phyloP scores from a whole-genome alignment of 2,888 invertebrate species.

The Phasia obesa region DNA sequence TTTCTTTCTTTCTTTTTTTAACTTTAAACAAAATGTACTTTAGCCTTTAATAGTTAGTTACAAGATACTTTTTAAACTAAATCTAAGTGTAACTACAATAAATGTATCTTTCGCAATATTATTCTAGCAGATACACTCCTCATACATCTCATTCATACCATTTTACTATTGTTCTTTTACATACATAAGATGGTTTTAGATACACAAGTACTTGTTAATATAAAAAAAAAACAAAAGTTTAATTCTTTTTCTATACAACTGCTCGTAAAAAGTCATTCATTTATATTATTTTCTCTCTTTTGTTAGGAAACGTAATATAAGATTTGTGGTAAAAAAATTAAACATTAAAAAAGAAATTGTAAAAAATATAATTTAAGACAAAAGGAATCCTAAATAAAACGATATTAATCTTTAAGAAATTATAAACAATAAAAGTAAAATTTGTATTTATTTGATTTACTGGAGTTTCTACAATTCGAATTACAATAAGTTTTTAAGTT shows the following conservation, averaged over 20 bases:
- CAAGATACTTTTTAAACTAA: constrained; percentile 20
- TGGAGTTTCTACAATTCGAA: no score
- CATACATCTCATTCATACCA: constrained; percentile 4
- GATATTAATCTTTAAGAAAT: constrained; percentile 59
- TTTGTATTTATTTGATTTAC: background rate
- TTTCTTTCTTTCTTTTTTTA: constrained; percentile 10
- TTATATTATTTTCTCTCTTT: constrained; percentile 44
- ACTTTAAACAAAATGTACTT: constrained; percentile 15
- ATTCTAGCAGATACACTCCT: constrained; percentile 1
- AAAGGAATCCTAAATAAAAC: constrained; percentile 61
- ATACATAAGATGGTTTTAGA: background rate
- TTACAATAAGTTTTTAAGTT: no score
- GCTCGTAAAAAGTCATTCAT: constrained; percentile 46
- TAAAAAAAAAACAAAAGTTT: constrained; percentile 5
- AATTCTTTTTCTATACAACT: background rate
- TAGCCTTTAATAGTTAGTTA: constrained; percentile 23
- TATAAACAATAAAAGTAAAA: background rate
- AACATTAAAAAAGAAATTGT: constrained; percentile 10
- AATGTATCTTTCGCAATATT: no score
- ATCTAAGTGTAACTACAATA: background rate
- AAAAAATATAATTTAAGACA: constrained; percentile 37
- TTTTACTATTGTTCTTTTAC: background rate
- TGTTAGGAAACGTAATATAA: constrained; percentile 62
- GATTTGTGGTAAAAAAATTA: constrained; percentile 58
- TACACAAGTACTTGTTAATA: background rate